Evolutionary conservation across 2,888 invertebrate genomes (phyloP).

Genomic region (Sclerodermus sp.): DNA sequence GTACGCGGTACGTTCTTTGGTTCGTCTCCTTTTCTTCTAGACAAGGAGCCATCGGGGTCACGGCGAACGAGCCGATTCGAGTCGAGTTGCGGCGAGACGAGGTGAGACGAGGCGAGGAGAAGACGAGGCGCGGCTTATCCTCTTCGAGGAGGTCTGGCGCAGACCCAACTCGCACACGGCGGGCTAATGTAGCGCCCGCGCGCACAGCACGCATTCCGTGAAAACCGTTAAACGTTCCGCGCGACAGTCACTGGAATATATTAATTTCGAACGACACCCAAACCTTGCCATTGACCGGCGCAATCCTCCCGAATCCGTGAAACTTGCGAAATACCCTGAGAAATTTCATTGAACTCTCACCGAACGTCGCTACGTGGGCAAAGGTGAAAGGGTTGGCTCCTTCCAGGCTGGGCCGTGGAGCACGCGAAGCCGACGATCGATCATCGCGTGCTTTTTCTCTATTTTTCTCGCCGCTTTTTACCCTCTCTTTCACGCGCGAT

Average conservation of each 20-base stretch:
- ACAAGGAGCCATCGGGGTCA: constrained; percentile 49
- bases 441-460: too few species aligned
- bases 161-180: constrained; percentile 46
- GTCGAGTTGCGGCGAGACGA: too few species aligned
- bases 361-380: too few species aligned
- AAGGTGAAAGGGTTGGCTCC: too few species aligned
- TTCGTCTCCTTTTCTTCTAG: constrained; percentile 29
- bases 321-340: too few species aligned
- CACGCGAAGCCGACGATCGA: too few species aligned
- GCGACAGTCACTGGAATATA: constrained; percentile 31
- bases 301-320: too few species aligned
- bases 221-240: constrained; percentile 55
- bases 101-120: too few species aligned
- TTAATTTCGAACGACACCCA: constrained; percentile 23
- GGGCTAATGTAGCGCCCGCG: constrained; percentile 24
- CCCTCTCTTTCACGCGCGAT: too few species aligned
- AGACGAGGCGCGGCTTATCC: constrained; percentile 49
- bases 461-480: too few species aligned
- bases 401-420: too few species aligned
- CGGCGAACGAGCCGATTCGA: constrained; percentile 9
- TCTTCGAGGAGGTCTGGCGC: constrained; percentile 49
- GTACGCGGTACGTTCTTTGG: not conserved
- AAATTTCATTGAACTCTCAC: too few species aligned
- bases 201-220: constrained; percentile 45
- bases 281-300: not conserved